phyloP scores from a whole-genome alignment of 2,888 invertebrate genomes.

The Campoplex capitator region DNA sequence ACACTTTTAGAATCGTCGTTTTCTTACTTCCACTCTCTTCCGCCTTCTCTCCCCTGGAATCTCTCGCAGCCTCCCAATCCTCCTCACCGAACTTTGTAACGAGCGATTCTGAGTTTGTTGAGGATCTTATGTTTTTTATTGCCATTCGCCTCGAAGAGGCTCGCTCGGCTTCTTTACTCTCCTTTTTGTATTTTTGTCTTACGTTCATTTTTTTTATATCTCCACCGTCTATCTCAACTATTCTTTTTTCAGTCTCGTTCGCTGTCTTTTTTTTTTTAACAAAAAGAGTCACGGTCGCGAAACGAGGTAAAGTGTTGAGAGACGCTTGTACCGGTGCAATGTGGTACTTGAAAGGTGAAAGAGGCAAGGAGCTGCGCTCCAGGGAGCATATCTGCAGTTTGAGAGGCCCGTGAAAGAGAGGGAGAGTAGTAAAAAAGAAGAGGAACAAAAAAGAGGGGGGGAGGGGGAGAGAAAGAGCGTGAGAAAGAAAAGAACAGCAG shows the following conservation, averaged over 20 bases:
- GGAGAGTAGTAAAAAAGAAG: background rate
- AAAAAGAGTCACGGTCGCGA: slow-evolving; percentile 56
- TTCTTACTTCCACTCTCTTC: slow-evolving; percentile 9
- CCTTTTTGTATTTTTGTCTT: background rate
- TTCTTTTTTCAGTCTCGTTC: slow-evolving; percentile 15
- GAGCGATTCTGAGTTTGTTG: slow-evolving; percentile 66
- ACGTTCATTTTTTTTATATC: slow-evolving; percentile 10
- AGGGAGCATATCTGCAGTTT: slow-evolving; percentile 51
- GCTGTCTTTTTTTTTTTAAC: slow-evolving; percentile 37
- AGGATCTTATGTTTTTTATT: slow-evolving; percentile 65
- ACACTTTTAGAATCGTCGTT: slow-evolving; percentile 54
- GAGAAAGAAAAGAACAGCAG: slow-evolving; percentile 47
- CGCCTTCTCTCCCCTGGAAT: no score
- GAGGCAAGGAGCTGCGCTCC: slow-evolving; percentile 48
- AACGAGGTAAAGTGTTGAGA: slow-evolving; percentile 64
- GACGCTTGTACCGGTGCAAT: slow-evolving; percentile 45
- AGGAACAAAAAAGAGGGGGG: background rate
- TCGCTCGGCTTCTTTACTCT: slow-evolving; percentile 42
- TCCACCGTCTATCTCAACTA: slow-evolving; percentile 6
- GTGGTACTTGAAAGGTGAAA: slow-evolving; percentile 56
- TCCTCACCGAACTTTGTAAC: slow-evolving; percentile 61
- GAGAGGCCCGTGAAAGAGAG: slow-evolving; percentile 30
- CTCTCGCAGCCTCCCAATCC: slow-evolving; percentile 1
- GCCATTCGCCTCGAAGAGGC: slow-evolving; percentile 50
- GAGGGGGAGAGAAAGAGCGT: background rate